Percentiles rank a stretch among this genome's conserved stretches.
These are phyloP conservation scores for Propithecus coquereli DNA, from an alignment of 2,113 vertebrate genomes.

Conservation along the genomic window DNA sequence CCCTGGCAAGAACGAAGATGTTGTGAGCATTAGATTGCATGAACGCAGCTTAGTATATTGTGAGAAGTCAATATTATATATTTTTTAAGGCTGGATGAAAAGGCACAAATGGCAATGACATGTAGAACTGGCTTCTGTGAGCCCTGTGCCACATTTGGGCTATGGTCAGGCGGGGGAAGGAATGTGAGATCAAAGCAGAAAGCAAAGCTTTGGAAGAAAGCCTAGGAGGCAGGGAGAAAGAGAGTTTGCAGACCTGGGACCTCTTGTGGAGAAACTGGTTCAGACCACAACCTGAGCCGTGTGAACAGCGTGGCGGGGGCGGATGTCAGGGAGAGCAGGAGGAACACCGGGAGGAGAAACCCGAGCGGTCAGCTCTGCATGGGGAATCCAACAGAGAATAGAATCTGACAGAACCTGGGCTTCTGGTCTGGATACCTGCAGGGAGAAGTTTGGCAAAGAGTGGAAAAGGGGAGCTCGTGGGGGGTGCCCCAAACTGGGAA, in stretches of 20 bases:
- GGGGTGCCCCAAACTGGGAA: conserved; percentile 40
- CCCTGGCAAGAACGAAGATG: not conserved
- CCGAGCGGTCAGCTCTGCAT: not conserved
- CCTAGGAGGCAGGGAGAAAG: not conserved
- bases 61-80: not conserved
- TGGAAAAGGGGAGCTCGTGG: not conserved
- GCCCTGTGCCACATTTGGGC: no score
- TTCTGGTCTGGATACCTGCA: not conserved
- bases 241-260: not conserved
- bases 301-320: not conserved
- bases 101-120: not conserved
- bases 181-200: not conserved
- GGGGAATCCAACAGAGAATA: not conserved
- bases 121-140: not conserved
- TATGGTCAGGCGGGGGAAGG: not conserved
- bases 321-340: no score
- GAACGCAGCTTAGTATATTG: not conserved
- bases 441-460: conserved; percentile 4
- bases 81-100: not conserved
- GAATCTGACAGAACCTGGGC: not conserved
- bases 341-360: not conserved
- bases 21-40: not conserved
- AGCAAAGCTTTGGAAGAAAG: conserved; percentile 2
- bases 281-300: not conserved
- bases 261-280: not conserved